Conservation (phyloP, 2,113 vertebrate species). For the Catagonus wagneri region DNA sequence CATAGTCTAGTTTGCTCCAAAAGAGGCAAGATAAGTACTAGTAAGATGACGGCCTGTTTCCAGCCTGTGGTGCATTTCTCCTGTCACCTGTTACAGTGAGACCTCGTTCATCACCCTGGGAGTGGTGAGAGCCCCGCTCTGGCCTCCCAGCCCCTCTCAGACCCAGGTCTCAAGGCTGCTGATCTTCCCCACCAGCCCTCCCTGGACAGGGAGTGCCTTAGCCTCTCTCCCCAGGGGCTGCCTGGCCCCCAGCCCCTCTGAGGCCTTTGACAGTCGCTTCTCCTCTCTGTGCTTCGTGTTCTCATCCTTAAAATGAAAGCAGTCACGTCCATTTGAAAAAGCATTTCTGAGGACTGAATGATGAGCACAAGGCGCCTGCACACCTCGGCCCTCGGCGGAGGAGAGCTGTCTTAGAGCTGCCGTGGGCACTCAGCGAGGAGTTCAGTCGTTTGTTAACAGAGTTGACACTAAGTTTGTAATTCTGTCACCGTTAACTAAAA, state of each 20-base stretch:
- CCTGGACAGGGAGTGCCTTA: fast-evolving
- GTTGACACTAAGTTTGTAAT: constrained; percentile 5
- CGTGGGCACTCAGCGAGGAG: not conserved
- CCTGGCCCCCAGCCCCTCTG: not conserved
- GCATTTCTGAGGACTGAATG: not conserved
- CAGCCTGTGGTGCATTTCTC: not conserved
- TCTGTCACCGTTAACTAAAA: constrained; percentile 32
- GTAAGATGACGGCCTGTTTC: not conserved
- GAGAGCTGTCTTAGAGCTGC: not conserved
- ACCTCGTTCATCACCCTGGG: not conserved
- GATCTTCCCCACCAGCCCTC: not conserved
- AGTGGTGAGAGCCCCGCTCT: no score
- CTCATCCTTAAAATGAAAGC: not conserved
- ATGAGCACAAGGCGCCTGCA: not conserved
- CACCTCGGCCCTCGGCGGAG: not conserved
- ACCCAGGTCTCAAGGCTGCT: not conserved
- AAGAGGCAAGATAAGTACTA: not conserved
- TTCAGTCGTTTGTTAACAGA: not conserved
- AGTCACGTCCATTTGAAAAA: not conserved
- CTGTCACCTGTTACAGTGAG: not conserved
- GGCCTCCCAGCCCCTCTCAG: no score
- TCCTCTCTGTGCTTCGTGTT: not conserved
- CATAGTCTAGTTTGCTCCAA: not conserved
- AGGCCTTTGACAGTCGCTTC: not conserved
- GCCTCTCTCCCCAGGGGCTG: not conserved